These are phyloP conservation scores for Sebastes taczanowskii DNA, from an alignment of 2,797 vertebrate species.

Conservation along the genomic window DNA sequence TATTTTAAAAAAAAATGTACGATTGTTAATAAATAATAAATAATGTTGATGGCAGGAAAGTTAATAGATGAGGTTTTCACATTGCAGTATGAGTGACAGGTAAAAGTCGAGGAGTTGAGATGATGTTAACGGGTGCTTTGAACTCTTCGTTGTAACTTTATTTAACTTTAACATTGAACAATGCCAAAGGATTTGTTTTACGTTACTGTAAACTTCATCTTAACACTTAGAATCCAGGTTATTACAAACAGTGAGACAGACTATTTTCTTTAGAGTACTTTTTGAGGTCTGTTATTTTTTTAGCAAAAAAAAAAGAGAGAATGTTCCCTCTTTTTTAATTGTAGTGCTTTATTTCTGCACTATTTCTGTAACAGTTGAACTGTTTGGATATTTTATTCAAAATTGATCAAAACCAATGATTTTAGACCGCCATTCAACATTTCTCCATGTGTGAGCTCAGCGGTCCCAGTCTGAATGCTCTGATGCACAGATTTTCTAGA, in stretches of 20 bases:
- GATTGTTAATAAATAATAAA: slow-evolving; percentile 9
- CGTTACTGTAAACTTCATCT: slow-evolving; percentile 37
- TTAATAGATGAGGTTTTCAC: slow-evolving; percentile 20
- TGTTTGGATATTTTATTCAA: slow-evolving; percentile 56
- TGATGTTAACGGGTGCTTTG: slow-evolving; percentile 43
- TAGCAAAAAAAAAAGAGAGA: slow-evolving; percentile 14
- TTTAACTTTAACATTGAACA: slow-evolving; percentile 75
- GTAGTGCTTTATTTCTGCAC: slow-evolving; percentile 54
- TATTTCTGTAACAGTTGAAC: slow-evolving; percentile 75
- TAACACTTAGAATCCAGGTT: slow-evolving; percentile 45
- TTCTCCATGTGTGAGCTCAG: slow-evolving; percentile 18
- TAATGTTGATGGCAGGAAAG: slow-evolving; percentile 18
- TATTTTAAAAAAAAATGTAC: slow-evolving; percentile 6
- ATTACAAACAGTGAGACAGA: slow-evolving; percentile 29
- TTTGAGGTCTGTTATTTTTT: slow-evolving; percentile 21
- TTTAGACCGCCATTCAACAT: slow-evolving; percentile 11
- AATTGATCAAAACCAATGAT: slow-evolving; percentile 25
- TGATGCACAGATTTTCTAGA: slow-evolving; percentile 32
- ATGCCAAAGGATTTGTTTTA: slow-evolving; percentile 92
- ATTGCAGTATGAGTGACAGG: slow-evolving; percentile 10
- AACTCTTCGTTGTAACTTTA: slow-evolving; percentile 72
- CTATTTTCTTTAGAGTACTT: slow-evolving; percentile 24
- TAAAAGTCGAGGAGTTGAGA: slow-evolving; percentile 13
- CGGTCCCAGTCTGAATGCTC: slow-evolving; percentile 9
- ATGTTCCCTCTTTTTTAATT: slow-evolving; percentile 30